phyloP scores from a whole-genome alignment of 2,797 vertebrate species.

The Otolemur crassicaudatus region DNA sequence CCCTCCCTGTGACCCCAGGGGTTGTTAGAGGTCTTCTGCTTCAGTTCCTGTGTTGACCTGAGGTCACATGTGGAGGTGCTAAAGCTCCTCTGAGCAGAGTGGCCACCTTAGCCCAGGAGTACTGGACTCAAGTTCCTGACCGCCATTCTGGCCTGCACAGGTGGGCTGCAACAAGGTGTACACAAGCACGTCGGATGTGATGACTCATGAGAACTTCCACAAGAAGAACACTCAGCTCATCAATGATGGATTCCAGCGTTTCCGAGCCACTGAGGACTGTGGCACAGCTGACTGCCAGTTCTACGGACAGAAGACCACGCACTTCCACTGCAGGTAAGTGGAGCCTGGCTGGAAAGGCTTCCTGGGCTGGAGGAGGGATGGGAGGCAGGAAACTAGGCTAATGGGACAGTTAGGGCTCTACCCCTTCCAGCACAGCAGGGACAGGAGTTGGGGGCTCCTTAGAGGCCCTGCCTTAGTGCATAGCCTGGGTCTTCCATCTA shows the following conservation, averaged over 20 bases:
- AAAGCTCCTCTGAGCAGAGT: not conserved
- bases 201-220: slow-evolving; percentile 99
- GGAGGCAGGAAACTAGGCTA: not conserved
- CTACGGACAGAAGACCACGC: slow-evolving; percentile 99
- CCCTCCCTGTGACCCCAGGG: not conserved
- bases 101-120: not conserved
- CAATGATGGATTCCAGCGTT: slow-evolving; percentile 99
- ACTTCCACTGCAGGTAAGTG: slow-evolving; percentile 98
- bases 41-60: not conserved
- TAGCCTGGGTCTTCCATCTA: fast-evolving
- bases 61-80: not conserved
- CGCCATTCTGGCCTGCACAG: slow-evolving; percentile 83
- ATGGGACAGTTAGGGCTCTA: not conserved
- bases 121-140: slow-evolving; percentile 1
- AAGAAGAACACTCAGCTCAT: slow-evolving; percentile 99
- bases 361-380: not conserved
- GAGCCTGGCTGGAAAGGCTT: not conserved
- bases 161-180: slow-evolving; percentile 99
- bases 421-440: not conserved
- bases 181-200: slow-evolving; percentile 98
- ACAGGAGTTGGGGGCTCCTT: not conserved
- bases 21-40: not conserved
- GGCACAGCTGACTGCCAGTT: slow-evolving; percentile 98
- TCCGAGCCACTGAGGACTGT: slow-evolving; percentile 98
- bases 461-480: not conserved